phyloP scores from a whole-genome alignment of 2,888 invertebrate species.

The Chymomyza procnemis region DNA sequence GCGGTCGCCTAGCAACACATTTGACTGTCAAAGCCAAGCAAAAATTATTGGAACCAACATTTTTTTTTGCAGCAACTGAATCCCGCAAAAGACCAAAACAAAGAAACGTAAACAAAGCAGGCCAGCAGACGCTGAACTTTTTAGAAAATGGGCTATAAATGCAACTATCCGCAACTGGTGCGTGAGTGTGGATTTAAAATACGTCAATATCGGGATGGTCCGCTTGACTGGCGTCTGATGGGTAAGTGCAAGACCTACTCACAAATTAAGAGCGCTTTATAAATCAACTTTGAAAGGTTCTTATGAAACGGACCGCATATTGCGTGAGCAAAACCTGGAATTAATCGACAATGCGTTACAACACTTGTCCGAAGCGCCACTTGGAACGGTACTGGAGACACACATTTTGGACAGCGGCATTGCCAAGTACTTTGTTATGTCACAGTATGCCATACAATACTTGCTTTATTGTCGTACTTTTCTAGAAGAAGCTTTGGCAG shows the following conservation, averaged over 20 bases:
- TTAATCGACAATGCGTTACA: conserved; percentile 69
- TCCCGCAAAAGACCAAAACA: conserved; percentile 9
- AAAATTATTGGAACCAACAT: conserved; percentile 13
- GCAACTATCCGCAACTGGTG: conserved; percentile 76
- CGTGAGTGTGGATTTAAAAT: conserved; percentile 76
- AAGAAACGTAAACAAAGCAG: conserved; percentile 23
- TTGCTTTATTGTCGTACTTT: conserved; percentile 76
- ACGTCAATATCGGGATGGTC: conserved; percentile 71
- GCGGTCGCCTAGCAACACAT: conserved; percentile 48
- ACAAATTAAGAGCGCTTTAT: not conserved
- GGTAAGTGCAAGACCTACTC: conserved; percentile 54
- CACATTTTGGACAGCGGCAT: conserved; percentile 77
- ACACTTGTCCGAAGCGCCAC: conserved; percentile 75
- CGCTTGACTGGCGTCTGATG: conserved; percentile 76
- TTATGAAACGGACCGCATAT: conserved; percentile 74
- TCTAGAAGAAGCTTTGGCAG: conserved; percentile 73
- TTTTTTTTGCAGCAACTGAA: not conserved
- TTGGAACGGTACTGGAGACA: conserved; percentile 72
- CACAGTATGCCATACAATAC: conserved; percentile 77
- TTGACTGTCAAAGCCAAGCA: not conserved
- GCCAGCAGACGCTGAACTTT: conserved; percentile 4
- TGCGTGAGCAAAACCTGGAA: conserved; percentile 75
- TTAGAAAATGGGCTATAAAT: conserved; percentile 54
- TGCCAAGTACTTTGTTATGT: conserved; percentile 76
- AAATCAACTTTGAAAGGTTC: conserved; percentile 58